Evolutionary conservation across 2,888 invertebrate genomes (phyloP), one percentile per base, ranked within the genome.

Genomic region (Spilosoma lubricipeda): DNA sequence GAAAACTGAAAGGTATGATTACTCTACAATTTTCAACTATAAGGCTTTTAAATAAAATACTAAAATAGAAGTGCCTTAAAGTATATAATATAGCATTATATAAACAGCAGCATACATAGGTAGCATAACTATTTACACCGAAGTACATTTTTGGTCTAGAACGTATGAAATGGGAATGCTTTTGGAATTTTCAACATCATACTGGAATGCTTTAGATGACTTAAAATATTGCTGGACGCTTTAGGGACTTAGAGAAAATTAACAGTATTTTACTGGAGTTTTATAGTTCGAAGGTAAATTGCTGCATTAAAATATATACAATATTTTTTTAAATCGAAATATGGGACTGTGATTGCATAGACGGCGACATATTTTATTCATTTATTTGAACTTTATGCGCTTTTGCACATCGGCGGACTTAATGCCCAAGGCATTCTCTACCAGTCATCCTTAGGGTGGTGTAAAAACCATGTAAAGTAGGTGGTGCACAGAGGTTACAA

Each of bases 111-210:
- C n/a, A 71, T 39, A 56, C 52, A 73, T 52, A 56, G 52, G 69
- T 70, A 42, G 33, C 45, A 59, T 48, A 66, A 59, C 66, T 67
- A 67, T 72, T 56, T 70, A 76, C 39, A 78, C 52, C 70, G 36
- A 77, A 67, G 42, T 71, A 52, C 73, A 72, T 77, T 77, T 77
- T 80, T 74, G 73, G 20, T 75, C 76, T 72, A 59, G 69, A 79
- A 73, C 79, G 71, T 79, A 80, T 72, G 64, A 67, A 77, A 75
- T 79, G 65, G n/a, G 75, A 74, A 80, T 74, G 77, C 79, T 67
- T 68, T 75, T 77, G 72, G 82, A 83, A 84, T 84, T 80, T 82
- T 73, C 68, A 84, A 70, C 77, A 72, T 74, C 36, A 20, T 2
- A 67, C 67, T 45, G 63, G 30, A 67, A 23, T 20, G 36, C 64